phyloP scores from a whole-genome alignment of 2,888 invertebrate species.

The Amphimallon solstitiale region DNA sequence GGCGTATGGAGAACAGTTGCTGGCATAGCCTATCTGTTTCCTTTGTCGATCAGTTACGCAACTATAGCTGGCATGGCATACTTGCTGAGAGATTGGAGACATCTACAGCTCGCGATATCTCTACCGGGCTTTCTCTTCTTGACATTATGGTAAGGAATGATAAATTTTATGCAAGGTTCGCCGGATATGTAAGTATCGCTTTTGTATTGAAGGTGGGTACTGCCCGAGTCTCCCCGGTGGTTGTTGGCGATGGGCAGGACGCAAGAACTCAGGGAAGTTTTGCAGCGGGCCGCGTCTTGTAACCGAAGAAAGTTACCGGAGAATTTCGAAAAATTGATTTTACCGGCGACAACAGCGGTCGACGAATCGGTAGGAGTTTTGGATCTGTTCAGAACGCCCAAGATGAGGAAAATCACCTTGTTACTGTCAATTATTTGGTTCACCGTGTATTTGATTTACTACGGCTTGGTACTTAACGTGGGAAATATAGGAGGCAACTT shows the following conservation, averaged over 20 bases:
- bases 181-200: too few relatives aligned
- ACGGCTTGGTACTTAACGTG: conserved; percentile 79
- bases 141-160: conserved; percentile 75
- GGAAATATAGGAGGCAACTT: conserved; percentile 80
- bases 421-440: conserved; percentile 81
- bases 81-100: conserved; percentile 76
- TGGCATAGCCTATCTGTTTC: conserved; percentile 83
- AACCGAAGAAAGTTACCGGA: conserved; percentile 73
- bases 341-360: conserved; percentile 63
- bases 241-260: conserved; percentile 76
- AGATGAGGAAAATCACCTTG: conserved; percentile 74
- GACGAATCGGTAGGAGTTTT: conserved; percentile 66
- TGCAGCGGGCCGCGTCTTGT: conserved; percentile 73
- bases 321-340: conserved; percentile 75
- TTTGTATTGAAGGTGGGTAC: conserved; percentile 69
- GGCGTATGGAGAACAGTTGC: conserved; percentile 84
- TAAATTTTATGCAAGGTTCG: too few relatives aligned
- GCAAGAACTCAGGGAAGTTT: conserved; percentile 74
- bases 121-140: conserved; percentile 77
- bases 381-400: conserved; percentile 74
- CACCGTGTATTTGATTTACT: conserved; percentile 80
- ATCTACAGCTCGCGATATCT: conserved; percentile 77
- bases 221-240: conserved; percentile 86
- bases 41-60: conserved; percentile 80
- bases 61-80: conserved; percentile 78